Conservation (phyloP, 2,888 invertebrate species). For the Polyommatus icarus region DNA sequence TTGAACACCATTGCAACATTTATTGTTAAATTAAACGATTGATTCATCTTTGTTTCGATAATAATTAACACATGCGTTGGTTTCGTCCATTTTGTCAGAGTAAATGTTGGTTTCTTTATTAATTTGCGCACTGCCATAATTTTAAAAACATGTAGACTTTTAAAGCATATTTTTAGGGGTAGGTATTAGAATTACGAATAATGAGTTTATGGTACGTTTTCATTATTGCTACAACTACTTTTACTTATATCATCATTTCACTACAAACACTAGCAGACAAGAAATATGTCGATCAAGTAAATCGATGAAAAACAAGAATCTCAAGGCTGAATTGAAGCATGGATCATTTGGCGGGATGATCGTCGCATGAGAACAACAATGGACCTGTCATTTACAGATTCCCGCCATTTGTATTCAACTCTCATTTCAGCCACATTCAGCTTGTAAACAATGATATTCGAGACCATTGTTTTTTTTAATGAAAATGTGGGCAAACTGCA, state of each 20-base stretch:
- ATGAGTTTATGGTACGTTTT: too few species aligned
- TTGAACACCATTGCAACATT: slow-evolving; percentile 13
- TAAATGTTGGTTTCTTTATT: background rate
- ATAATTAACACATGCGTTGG: background rate
- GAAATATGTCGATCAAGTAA: background rate
- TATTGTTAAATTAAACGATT: slow-evolving; percentile 24
- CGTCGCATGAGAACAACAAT: slow-evolving; percentile 23
- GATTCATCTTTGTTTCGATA: slow-evolving; percentile 13
- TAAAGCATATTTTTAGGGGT: too few species aligned
- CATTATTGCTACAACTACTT: too few species aligned
- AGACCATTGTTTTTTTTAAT: slow-evolving; percentile 26
- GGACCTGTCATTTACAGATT: slow-evolving; percentile 23
- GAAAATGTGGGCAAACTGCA: slow-evolving; percentile 10
- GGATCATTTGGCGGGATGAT: slow-evolving; percentile 16
- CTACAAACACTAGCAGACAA: background rate
- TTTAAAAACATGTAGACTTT: too few species aligned
- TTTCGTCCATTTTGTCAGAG: background rate
- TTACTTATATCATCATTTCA: background rate
- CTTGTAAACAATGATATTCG: slow-evolving; percentile 29
- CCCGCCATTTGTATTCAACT: slow-evolving; percentile 17
- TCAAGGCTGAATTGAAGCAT: slow-evolving; percentile 6
- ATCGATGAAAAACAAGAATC: background rate
- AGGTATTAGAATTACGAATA: too few species aligned
- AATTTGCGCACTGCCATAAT: too few species aligned
- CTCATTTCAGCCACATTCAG: slow-evolving; percentile 25